Evolutionary conservation across 2,113 vertebrate genomes (phyloP), one percentile per base, ranked within the genome.

Genomic region (Grantiella picta): DNA sequence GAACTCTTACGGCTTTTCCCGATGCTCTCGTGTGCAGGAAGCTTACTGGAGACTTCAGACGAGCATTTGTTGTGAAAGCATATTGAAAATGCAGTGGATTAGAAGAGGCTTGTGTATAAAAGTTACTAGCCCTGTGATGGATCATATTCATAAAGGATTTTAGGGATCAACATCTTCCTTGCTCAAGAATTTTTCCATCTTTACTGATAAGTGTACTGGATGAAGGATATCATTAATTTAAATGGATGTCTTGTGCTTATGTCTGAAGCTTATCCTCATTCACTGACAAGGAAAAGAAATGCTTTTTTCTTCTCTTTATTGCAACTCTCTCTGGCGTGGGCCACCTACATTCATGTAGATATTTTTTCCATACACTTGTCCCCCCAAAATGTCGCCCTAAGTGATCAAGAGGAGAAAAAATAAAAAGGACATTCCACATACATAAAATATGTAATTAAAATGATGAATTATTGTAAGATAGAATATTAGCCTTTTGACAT

Each of bases 401-500:
- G 92, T 90, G 87, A 90, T 96, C 94, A 65, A 96, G 87, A 63
- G 63, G 47, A 63, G 70, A 11, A 15, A 70, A 91, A 90, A 87
- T 56, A 96, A 96, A 97, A 95, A 97, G 96, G 95, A 97, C 95
- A 96, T 98, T 97, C 97, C 96, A 97, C 92, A 94, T 94, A 98
- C 97, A 98, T 98, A 98, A 98, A 98, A 98, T 98, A 96, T 94
- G 97, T 98, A 98, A 98, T 98, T 98, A 98, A 98, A 98, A 98
- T 98, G 98, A 98, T 98, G 97, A 98, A 98, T 98, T 98, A 98
- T 97, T 97, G 96, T 98, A 98, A 98, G 97, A 98, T 98, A 98
- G 98, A 98, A 98, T 98, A 98, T 98, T 98, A 98, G 98, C 98
- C 98, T 98, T 98, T 98, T 98, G 98, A 98, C 98, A 98, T 98